Conservation (phyloP, 2,888 invertebrate species). For the Caenorhabditis angaria region DNA sequence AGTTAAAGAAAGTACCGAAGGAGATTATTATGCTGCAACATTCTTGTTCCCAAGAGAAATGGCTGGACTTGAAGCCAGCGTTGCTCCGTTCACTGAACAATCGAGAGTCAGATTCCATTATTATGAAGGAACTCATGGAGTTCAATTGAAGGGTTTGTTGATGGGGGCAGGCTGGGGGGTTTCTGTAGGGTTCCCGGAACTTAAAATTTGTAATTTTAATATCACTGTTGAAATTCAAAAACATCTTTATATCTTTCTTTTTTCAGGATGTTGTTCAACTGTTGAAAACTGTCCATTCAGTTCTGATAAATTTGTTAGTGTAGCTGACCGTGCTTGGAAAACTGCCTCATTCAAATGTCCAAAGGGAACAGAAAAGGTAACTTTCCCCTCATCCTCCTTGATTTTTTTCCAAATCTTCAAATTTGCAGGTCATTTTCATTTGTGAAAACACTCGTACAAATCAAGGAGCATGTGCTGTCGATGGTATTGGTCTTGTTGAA, state of each 20-base stretch:
- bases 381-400: background rate
- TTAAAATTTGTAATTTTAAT: background rate
- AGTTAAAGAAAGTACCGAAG: conserved; percentile 68
- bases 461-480: conserved; percentile 71
- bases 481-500: conserved; percentile 69
- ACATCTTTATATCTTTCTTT: conserved; percentile 15
- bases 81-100: conserved; percentile 60
- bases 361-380: conserved; percentile 68
- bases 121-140: conserved; percentile 72
- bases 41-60: conserved; percentile 71
- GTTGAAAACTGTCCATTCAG: conserved; percentile 62
- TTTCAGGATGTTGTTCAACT: conserved; percentile 52
- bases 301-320: conserved; percentile 70
- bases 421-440: conserved; percentile 70
- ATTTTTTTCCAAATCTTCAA: too few relatives aligned
- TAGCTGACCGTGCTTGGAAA: conserved; percentile 70
- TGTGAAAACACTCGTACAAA: conserved; percentile 72
- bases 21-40: conserved; percentile 70
- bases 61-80: conserved; percentile 65
- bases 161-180: too few relatives aligned
- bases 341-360: conserved; percentile 69
- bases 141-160: conserved; percentile 68
- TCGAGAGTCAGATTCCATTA: conserved; percentile 67
- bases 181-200: too few relatives aligned
- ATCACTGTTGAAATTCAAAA: background rate